Percentiles rank a stretch among this genome's conserved stretches.
These are phyloP conservation scores for Platycnemis pennipes DNA, from an alignment of 2,888 invertebrate species.

Conservation along the genomic window DNA sequence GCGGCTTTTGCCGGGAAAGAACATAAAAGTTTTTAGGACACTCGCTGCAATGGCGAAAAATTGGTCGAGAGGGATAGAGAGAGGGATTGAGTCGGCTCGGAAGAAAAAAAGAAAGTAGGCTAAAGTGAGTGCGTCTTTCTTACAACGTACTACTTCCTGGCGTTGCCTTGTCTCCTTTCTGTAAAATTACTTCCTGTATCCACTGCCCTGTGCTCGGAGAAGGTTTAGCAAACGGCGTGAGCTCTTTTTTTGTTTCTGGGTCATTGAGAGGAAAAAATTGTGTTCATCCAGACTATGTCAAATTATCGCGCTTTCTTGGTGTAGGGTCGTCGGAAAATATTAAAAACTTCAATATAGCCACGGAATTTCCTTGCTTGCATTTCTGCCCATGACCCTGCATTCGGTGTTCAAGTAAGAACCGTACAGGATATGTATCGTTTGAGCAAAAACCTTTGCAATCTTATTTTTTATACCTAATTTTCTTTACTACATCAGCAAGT, in stretches of 20 bases:
- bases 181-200: not conserved
- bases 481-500: no score
- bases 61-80: not conserved
- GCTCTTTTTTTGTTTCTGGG: not conserved
- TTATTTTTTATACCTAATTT: no score
- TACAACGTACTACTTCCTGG: not conserved
- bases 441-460: no score
- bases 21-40: slow-evolving; percentile 24
- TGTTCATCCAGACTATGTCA: no score
- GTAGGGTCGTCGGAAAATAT: no score
- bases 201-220: not conserved
- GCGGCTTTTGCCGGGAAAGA: not conserved
- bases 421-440: no score
- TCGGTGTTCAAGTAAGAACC: no score
- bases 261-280: no score
- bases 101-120: not conserved
- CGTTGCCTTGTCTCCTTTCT: not conserved
- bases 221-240: not conserved
- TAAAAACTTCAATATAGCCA: no score
- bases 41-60: not conserved
- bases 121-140: not conserved
- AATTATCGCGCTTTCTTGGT: no score
- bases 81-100: not conserved
- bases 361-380: no score
- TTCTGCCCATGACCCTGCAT: no score